Percentiles rank a stretch among this genome's conserved stretches.
phyloP scores from a whole-genome alignment of 2,888 invertebrate genomes.

The Nomada fabriciana region DNA sequence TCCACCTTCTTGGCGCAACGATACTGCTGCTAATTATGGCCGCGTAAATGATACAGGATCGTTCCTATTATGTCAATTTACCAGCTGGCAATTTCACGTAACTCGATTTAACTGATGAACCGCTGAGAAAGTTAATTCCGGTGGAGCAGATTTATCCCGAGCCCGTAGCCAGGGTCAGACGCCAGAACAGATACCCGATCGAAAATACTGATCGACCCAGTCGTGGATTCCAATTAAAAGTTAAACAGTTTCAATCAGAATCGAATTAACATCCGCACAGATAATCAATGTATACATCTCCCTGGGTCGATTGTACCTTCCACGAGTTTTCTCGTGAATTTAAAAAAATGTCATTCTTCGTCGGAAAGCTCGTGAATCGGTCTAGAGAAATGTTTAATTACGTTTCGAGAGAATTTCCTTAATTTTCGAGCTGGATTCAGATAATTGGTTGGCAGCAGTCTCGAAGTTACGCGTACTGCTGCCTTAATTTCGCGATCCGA shows the following conservation, averaged over 20 bases:
- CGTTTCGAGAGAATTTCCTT: not conserved
- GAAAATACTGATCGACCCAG: slow-evolving; percentile 47
- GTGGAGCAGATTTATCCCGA: slow-evolving; percentile 35
- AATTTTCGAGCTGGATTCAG: not conserved
- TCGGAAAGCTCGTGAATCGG: not conserved
- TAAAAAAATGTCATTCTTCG: slow-evolving; percentile 18
- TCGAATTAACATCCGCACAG: slow-evolving; percentile 63
- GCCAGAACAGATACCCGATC: slow-evolving; percentile 54
- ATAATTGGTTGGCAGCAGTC: not conserved
- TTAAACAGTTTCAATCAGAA: slow-evolving; percentile 66
- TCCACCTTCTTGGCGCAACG: slow-evolving; percentile 45
- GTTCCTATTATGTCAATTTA: slow-evolving; percentile 56
- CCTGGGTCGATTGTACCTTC: slow-evolving; percentile 16
- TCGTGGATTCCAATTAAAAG: slow-evolving; percentile 67
- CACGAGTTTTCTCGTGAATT: not conserved
- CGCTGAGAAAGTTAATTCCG: slow-evolving; percentile 60
- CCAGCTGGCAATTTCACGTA: slow-evolving; percentile 52
- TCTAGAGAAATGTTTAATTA: slow-evolving; percentile 12
- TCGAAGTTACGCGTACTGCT: slow-evolving; percentile 2
- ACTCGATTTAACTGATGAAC: slow-evolving; percentile 56
- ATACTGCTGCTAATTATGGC: slow-evolving; percentile 48
- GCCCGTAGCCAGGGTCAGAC: slow-evolving; percentile 26
- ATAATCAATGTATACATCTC: slow-evolving; percentile 57
- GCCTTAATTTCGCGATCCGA: not conserved
- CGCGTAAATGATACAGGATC: slow-evolving; percentile 46